Base-by-base conservation (phyloP, 2,888 invertebrate genomes). In the Sisyra terminalis region DNA sequence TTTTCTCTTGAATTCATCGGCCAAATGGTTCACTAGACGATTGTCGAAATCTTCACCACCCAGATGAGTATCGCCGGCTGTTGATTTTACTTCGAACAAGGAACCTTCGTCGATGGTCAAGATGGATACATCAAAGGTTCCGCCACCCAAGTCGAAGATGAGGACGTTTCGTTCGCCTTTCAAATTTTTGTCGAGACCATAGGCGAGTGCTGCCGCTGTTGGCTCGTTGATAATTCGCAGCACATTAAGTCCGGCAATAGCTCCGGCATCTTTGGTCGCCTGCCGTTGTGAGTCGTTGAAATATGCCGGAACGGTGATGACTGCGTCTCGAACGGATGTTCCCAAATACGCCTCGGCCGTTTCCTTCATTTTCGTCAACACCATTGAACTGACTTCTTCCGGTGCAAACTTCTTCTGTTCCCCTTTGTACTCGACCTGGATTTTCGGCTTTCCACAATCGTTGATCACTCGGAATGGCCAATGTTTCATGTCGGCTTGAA, bases 191-290 rank as follows among this genome's bases (percentile, higher is more conserved):
- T 75, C 75, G 24, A 75, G 64, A 2, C 83, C 83, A 55, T 83
- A 80, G 5, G 80, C 79, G 42, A 81, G 63, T 15, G 78, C 75
- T 6, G 80, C 83, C 3, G 78, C 79, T 7, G 83, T 84, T 4
- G 86, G 85, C 56, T 87, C 85, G 58, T 84, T 84, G 53, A 85
- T 82, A 51, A 88, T 86, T 46, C 86, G 70, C 18, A 88, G 63
- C 6, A 88, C 83, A 57, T 86, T 86, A 37, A 88, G 60, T 8
- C 82, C 82, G 36, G 79, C 75, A 51, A 77, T 76, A 16, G 66
- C 69, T 3, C 86, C 86, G n/a, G 87, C 85, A 59, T 87, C 86
- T 57, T 86, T 86, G 5, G 85, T 85, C 45, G 80, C 79, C 57
- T 80, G 79, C 1, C 80, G 66, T 53, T 80, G 79, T 0, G 78